Conservation (phyloP, 64 coral and sea anemone genomes). For the Stichodactyla helianthus region DNA sequence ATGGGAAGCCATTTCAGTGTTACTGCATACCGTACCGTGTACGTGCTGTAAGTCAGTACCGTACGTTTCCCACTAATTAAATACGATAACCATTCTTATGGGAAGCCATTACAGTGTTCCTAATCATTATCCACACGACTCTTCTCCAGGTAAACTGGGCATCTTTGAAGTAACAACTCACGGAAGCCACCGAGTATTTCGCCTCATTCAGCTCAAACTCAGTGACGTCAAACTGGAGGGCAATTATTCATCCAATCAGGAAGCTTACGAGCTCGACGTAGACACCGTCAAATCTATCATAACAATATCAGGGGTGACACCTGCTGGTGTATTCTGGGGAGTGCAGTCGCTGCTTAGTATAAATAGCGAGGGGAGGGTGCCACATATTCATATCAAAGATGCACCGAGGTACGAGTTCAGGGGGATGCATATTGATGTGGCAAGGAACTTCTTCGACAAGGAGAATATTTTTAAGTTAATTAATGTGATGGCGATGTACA, state of each 20-base stretch:
- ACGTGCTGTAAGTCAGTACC: no score
- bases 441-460: slow-evolving; percentile 52
- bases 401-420: slow-evolving; percentile 56
- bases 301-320: slow-evolving; percentile 23
- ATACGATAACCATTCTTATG: no score
- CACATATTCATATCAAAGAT: slow-evolving; percentile 42
- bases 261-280: slow-evolving; percentile 49
- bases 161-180: slow-evolving; percentile 36
- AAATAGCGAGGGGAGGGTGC: slow-evolving; percentile 27
- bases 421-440: slow-evolving; percentile 58
- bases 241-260: neutral
- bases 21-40: no score
- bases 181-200: neutral
- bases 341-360: slow-evolving; percentile 48
- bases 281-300: slow-evolving; percentile 22
- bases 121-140: no score
- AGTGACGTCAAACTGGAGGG: neutral
- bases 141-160: slow-evolving; percentile 36
- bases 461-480: slow-evolving; percentile 47
- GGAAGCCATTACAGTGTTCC: no score
- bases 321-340: slow-evolving; percentile 50
- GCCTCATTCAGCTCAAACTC: slow-evolving; percentile 45
- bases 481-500: slow-evolving; percentile 57
- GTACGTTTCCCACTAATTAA: no score
- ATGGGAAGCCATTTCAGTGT: no score